Evolutionary conservation across 2,113 vertebrate genomes (phyloP).

Genomic region (Pandion haliaetus): DNA sequence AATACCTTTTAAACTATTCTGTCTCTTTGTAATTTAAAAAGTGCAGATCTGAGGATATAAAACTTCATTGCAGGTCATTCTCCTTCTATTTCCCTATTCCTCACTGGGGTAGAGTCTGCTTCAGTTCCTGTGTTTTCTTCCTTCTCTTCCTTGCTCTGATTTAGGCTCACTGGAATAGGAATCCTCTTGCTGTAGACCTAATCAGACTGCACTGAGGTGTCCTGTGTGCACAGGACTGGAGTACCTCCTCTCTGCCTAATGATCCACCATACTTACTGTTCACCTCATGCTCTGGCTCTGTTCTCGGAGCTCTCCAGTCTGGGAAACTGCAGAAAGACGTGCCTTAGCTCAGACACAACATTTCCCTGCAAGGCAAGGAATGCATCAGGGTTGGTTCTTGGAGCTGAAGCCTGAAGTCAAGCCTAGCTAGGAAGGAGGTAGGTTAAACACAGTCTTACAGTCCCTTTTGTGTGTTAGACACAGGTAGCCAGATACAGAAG

Average conservation of each 20-base stretch:
- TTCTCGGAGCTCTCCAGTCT: neutral
- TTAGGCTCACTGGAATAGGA: neutral
- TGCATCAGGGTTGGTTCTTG: neutral
- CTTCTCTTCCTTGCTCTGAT: neutral
- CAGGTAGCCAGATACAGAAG: neutral
- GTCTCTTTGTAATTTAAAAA: neutral
- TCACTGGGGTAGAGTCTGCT: neutral
- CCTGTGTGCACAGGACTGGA: neutral
- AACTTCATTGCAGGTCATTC: neutral
- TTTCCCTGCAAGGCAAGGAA: neutral
- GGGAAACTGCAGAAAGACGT: neutral
- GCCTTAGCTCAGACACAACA: neutral
- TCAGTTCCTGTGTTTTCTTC: neutral
- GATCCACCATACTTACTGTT: fast-evolving
- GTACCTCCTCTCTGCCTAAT: fast-evolving
- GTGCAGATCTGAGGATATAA: neutral
- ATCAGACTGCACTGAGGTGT: neutral
- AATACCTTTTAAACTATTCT: neutral
- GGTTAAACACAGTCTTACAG: neutral
- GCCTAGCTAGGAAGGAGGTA: neutral
- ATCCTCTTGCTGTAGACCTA: neutral
- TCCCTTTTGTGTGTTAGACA: neutral
- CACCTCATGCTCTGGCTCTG: neutral
- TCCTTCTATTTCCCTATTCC: neutral
- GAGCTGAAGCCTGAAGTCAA: neutral